These are phyloP conservation scores for Psettodes erumei DNA, from an alignment of 2,113 vertebrate species.

Conservation along the genomic window DNA sequence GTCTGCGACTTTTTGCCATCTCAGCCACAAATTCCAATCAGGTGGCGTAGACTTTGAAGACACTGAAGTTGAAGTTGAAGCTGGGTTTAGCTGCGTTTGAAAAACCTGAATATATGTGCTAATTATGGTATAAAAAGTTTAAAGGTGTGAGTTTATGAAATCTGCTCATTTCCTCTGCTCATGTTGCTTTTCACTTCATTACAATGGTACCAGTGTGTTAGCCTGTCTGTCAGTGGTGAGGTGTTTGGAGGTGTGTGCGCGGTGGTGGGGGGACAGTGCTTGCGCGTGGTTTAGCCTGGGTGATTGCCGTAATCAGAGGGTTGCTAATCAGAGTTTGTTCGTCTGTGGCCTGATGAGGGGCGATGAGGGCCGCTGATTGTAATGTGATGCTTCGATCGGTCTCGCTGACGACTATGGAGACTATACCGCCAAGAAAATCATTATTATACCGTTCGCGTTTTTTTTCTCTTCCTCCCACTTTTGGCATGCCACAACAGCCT, in stretches of 20 bases:
- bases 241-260: conserved; percentile 13
- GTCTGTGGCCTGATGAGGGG: conserved; percentile 83
- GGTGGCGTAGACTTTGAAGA: too few species aligned
- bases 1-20: too few species aligned
- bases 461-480: not conserved
- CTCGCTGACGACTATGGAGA: conserved; percentile 67
- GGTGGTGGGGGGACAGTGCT: conserved; percentile 64
- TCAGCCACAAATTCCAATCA: too few species aligned
- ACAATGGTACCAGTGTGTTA: conserved; percentile 6
- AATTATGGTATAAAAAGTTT: too few species aligned
- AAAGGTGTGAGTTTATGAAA: conserved; percentile 4
- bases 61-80: too few species aligned
- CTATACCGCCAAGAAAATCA: conserved; percentile 71
- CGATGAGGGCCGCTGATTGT: conserved; percentile 84
- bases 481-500: conserved; percentile 39
- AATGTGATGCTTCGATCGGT: conserved; percentile 79
- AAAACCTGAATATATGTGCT: too few species aligned
- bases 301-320: conserved; percentile 87
- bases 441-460: conserved; percentile 55
- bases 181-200: conserved; percentile 18
- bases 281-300: conserved; percentile 63
- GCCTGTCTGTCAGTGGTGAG: too few species aligned
- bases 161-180: not conserved
- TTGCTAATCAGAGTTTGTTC: conserved; percentile 86
- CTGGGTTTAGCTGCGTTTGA: too few species aligned